phyloP scores from a whole-genome alignment of 1,140 invertebrate genomes.

The Drosophila baimaii region DNA sequence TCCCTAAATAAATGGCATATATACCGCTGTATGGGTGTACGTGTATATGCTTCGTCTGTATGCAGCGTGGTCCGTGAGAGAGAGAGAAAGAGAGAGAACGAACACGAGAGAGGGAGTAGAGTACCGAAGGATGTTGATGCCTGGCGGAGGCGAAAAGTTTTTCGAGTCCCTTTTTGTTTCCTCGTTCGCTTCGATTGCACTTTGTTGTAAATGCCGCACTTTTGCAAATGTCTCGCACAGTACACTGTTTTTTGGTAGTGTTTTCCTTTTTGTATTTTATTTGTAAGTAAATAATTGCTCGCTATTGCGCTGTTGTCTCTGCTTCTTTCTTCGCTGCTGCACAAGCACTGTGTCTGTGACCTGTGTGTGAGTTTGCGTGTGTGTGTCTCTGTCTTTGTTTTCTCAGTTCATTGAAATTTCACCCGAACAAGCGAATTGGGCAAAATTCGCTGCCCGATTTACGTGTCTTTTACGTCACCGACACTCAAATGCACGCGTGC shows the following conservation, averaged over 20 bases:
- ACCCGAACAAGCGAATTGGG: conserved; percentile 77
- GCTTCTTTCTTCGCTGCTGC: conserved; percentile 69
- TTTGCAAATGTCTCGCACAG: conserved; percentile 34
- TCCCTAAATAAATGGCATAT: conserved; percentile 78
- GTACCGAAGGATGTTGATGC: conserved; percentile 73
- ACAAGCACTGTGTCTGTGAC: conserved; percentile 50
- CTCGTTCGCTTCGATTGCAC: conserved; percentile 26
- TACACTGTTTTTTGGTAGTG: conserved; percentile 56
- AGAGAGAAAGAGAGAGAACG: conserved; percentile 51
- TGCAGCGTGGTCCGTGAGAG: conserved; percentile 64
- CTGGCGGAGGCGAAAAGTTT: conserved; percentile 56
- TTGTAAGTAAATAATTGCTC: conserved; percentile 83
- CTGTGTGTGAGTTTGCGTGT: conserved; percentile 50
- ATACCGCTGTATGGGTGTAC: conserved; percentile 52
- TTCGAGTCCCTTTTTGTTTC: conserved; percentile 32
- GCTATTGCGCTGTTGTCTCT: conserved; percentile 81
- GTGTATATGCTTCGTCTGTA: conserved; percentile 58
- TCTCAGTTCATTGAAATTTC: conserved; percentile 83
- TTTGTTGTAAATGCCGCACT: conserved; percentile 36
- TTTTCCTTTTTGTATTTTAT: conserved; percentile 65
- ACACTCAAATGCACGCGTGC: conserved; percentile 50
- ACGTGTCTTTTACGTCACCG: conserved; percentile 62
- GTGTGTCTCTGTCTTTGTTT: conserved; percentile 80
- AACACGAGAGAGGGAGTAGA: conserved; percentile 57
- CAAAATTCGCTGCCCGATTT: conserved; percentile 69